A percentile compares a stretch with the other conserved stretches of the same genome.
These are phyloP conservation scores for Hemaris fuciformis DNA, from an alignment of 2,888 invertebrate genomes.

Conservation along the genomic window DNA sequence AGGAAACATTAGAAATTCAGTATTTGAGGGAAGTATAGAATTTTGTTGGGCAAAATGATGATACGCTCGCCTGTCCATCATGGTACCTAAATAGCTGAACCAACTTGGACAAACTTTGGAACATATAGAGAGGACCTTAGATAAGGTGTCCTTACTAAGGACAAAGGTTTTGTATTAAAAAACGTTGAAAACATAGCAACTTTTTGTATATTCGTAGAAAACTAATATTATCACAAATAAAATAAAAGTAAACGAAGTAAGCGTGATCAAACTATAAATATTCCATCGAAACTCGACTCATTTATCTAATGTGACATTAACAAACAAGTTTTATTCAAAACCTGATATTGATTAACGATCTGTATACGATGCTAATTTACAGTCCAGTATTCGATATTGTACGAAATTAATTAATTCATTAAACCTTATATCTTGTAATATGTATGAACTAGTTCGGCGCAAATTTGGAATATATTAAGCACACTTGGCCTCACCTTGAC, in stretches of 20 bases:
- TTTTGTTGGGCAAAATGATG: too few species aligned
- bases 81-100: too few species aligned
- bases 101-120: too few species aligned
- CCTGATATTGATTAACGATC: background rate
- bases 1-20: too few species aligned
- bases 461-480: constrained; percentile 38
- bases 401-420: constrained; percentile 4
- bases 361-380: background rate
- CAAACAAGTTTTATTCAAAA: background rate
- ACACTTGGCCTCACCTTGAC: constrained; percentile 31
- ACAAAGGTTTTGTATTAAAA: too few species aligned
- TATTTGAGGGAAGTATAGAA: too few species aligned
- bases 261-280: background rate
- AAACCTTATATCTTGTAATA: constrained; percentile 5
- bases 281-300: background rate
- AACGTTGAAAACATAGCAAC: too few species aligned
- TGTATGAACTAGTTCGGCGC: constrained; percentile 11
- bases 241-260: background rate
- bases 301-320: background rate
- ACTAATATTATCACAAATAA: background rate
- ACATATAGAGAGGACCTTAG: too few species aligned
- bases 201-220: too few species aligned
- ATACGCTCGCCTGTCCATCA: too few species aligned
- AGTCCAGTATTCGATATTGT: background rate
- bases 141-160: too few species aligned